Evolutionary conservation across 2,888 invertebrate species (phyloP).

Genomic region (Glyphotaelius pellucidus): DNA sequence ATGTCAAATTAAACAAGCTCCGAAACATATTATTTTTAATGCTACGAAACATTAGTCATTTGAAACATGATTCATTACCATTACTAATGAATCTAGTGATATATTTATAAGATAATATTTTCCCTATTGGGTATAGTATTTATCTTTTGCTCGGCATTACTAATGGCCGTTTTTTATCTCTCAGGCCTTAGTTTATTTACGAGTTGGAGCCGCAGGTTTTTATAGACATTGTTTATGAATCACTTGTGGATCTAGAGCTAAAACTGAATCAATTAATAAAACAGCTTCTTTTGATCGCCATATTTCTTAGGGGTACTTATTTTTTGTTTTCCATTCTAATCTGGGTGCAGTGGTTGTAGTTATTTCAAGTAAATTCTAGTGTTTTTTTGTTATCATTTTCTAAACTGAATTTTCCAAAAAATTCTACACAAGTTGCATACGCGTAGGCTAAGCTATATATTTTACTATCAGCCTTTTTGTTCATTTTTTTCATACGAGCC

Average conservation of each 20-base stretch:
- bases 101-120: neutral
- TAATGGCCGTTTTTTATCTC: neutral
- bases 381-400: too few species aligned
- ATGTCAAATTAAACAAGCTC: neutral
- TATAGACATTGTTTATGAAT: neutral
- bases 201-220: neutral
- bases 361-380: too few species aligned
- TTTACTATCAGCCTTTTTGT: too few species aligned
- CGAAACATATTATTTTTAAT: neutral
- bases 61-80: too few species aligned
- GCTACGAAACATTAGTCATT: neutral
- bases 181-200: neutral
- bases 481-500: too few species aligned
- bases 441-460: too few species aligned
- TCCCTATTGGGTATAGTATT: neutral
- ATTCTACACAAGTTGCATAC: too few species aligned
- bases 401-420: too few species aligned
- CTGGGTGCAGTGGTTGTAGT: neutral
- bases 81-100: neutral
- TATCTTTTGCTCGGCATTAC: neutral
- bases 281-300: neutral
- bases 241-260: neutral
- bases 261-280: conserved; percentile 5
- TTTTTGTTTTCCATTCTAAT: neutral
- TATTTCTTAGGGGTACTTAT: neutral